These are phyloP conservation scores for Tarsius wallacei DNA, from an alignment of 2,797 vertebrate species.

Conservation along the genomic window DNA sequence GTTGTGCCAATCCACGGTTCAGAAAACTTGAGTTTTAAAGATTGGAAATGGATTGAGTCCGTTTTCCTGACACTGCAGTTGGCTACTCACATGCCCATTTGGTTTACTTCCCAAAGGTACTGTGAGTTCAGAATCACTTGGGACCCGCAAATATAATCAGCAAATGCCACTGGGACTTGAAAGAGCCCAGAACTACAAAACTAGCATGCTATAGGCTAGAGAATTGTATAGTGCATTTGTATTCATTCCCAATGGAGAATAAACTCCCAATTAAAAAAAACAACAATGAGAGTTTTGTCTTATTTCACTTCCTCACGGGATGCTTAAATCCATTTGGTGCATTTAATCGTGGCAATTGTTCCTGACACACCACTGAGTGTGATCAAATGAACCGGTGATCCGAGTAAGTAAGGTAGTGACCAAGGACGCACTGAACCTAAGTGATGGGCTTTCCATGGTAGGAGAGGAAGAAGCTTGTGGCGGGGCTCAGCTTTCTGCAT, in stretches of 20 bases:
- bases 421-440: neutral
- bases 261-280: slow-evolving; percentile 45
- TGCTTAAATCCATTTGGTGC: neutral
- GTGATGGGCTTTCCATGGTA: neutral
- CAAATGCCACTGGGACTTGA: slow-evolving; percentile 30
- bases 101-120: slow-evolving; percentile 58
- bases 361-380: neutral
- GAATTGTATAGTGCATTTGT: slow-evolving; percentile 53
- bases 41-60: slow-evolving; percentile 51
- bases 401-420: neutral
- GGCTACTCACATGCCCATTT: neutral
- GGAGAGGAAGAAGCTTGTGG: neutral
- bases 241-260: neutral
- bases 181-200: neutral
- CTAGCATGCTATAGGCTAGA: neutral
- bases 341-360: slow-evolving; percentile 20
- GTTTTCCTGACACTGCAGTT: slow-evolving; percentile 43
- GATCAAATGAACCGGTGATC: neutral
- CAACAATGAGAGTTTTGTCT: slow-evolving; percentile 16
- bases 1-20: slow-evolving; percentile 39
- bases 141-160: slow-evolving; percentile 62
- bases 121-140: slow-evolving; percentile 58
- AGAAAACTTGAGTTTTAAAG: slow-evolving; percentile 66
- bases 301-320: slow-evolving; percentile 32
- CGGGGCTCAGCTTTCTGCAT: neutral